Conservation (phyloP, 1,140 invertebrate species). For the Drosophila gunungcola region DNA sequence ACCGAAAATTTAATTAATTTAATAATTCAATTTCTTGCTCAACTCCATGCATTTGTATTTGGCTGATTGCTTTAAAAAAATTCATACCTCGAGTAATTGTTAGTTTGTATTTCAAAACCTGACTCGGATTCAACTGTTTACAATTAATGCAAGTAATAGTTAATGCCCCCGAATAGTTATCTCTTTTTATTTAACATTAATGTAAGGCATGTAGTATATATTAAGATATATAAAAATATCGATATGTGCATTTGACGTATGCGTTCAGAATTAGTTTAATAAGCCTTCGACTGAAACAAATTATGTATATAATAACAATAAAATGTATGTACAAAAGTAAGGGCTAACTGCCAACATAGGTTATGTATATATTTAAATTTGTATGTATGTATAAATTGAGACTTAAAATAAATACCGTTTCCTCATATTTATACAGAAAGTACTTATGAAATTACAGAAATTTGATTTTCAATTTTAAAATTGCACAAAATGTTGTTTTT, state of each 20-base stretch:
- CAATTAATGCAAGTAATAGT: slow-evolving; percentile 11
- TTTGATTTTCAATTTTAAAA: slow-evolving; percentile 9
- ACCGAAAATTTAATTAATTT: neutral
- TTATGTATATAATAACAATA: slow-evolving; percentile 48
- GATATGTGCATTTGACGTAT: slow-evolving; percentile 47
- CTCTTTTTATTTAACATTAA: slow-evolving; percentile 31
- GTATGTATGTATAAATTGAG: slow-evolving; percentile 50
- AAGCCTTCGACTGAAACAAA: slow-evolving; percentile 50
- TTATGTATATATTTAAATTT: slow-evolving; percentile 52
- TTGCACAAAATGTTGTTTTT: neutral
- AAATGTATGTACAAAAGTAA: slow-evolving; percentile 44
- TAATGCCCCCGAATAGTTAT: slow-evolving; percentile 31
- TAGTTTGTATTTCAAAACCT: neutral
- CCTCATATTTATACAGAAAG: slow-evolving; percentile 38
- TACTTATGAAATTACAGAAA: slow-evolving; percentile 14
- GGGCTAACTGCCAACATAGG: slow-evolving; percentile 44
- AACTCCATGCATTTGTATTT: slow-evolving; percentile 2
- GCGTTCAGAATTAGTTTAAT: slow-evolving; percentile 49
- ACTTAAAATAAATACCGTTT: slow-evolving; percentile 47
- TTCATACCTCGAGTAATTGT: neutral
- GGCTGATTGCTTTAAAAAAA: neutral
- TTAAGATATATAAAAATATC: slow-evolving; percentile 28
- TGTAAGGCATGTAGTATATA: slow-evolving; percentile 37
- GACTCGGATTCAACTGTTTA: neutral
- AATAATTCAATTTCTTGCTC: slow-evolving; percentile 8